Base-by-base conservation (phyloP, 92 coral and sea anemone genomes). In the Epizoanthus fatuus region DNA sequence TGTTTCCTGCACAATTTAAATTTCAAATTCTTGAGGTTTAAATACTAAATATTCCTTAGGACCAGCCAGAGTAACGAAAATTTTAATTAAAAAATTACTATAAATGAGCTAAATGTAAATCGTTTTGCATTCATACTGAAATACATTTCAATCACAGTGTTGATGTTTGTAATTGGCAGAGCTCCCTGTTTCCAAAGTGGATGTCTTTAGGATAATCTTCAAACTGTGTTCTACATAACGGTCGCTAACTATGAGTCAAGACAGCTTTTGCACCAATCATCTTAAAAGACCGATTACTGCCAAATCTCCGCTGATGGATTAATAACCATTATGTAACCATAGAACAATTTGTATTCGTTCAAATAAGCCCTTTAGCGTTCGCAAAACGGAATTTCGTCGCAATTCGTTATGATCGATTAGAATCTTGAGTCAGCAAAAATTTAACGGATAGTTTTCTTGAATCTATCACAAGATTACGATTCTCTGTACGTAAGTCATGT, bases 1-100 rank as follows among this genome's bases (percentile, higher is more conserved):
- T 89, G 91, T 77, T 92, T 90, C 88, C 96, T 93, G 93, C 71
- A 58, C 69, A 77, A 72, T 83, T 86, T 83, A 22, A 93, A 86
- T 74, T 78, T 86, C 92, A 75, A 75, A 66, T 77, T 54, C 52
- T 77, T 62, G 63, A 42, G 62, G 52, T 52, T 42, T 58, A 3
- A 40, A 59, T 52, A 59, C 15, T n/a, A 59, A 62, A 20, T 17
- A 69, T 76, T 74, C 70, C 35, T 72, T 45, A 72, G 87, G 68
- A 56, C n/a, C 20, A 15, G n/a, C 67, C 20, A 62, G 29, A 14
- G 47, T 16, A 32, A 32, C 72, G 17, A 1, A 44, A 45, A 4
- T 22, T 45, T n/a, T 47, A 49, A 17, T 3, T 35, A 20, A 49
- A 17, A 16, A 37, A 52, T 17, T 63, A 44, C 14, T 12, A 8